A percentile compares a stretch with the other conserved stretches of the same genome.
phyloP scores from a whole-genome alignment of 2,888 invertebrate species.

The Pharmacophagus antenor region DNA sequence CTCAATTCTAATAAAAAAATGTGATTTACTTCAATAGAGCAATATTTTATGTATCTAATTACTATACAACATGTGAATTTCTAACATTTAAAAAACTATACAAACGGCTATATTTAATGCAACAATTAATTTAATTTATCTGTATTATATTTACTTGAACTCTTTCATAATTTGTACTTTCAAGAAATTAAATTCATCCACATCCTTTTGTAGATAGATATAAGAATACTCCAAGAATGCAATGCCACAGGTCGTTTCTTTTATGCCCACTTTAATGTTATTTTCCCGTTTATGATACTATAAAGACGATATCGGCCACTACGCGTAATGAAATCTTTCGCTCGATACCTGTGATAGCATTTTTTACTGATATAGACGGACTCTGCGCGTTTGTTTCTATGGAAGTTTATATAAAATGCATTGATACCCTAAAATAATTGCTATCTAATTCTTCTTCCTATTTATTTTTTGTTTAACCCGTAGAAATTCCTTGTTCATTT shows the following conservation, averaged over 20 bases:
- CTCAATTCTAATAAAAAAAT: no score
- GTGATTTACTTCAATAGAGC: no score
- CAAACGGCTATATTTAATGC: neutral
- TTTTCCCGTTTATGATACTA: slow-evolving; percentile 78
- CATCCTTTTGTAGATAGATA: slow-evolving; percentile 6
- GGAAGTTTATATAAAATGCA: neutral
- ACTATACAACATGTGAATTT: no score
- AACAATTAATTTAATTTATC: no score
- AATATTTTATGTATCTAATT: no score
- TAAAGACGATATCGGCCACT: slow-evolving; percentile 78
- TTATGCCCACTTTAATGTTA: slow-evolving; percentile 75
- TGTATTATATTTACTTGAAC: neutral
- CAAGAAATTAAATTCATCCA: slow-evolving; percentile 20
- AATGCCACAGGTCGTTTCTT: slow-evolving; percentile 78
- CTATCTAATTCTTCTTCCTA: no score
- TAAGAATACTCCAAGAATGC: slow-evolving; percentile 49
- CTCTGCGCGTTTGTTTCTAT: slow-evolving; percentile 6
- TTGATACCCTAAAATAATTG: no score
- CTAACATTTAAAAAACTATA: neutral
- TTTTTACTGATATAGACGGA: slow-evolving; percentile 27
- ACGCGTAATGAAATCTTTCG: slow-evolving; percentile 77
- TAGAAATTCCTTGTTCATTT: no score
- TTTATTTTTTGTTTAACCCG: no score
- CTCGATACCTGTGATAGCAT: slow-evolving; percentile 28
- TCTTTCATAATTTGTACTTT: neutral